These are phyloP conservation scores for Falco columbarius DNA, from an alignment of 2,797 vertebrate species.

Conservation along the genomic window DNA sequence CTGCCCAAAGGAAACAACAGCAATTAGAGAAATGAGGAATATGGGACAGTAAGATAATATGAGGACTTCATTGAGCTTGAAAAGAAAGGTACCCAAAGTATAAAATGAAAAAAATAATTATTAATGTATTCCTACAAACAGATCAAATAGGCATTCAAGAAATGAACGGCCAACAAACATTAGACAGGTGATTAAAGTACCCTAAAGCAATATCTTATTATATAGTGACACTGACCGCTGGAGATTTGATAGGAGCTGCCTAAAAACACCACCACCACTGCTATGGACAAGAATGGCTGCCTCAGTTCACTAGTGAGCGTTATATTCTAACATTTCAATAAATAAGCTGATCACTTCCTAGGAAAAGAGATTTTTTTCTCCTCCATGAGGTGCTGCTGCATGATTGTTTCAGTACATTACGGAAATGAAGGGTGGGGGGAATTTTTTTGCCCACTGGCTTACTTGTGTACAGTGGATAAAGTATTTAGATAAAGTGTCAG, in stretches of 20 bases:
- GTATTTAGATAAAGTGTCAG: not conserved
- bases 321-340: not conserved
- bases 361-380: not conserved
- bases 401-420: not conserved
- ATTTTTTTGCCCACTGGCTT: not conserved
- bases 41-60: not conserved
- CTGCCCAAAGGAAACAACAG: not conserved
- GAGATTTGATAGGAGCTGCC: not conserved
- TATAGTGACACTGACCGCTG: not conserved
- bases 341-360: not conserved
- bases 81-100: not conserved
- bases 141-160: not conserved
- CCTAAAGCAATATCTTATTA: not conserved
- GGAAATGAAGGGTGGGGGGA: fast-evolving
- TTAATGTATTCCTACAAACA: not conserved
- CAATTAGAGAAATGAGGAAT: not conserved
- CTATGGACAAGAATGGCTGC: not conserved
- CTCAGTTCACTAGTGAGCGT: not conserved
- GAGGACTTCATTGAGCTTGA: not conserved
- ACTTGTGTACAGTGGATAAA: not conserved
- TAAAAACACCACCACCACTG: not conserved
- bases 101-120: not conserved
- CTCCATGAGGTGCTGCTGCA: not conserved
- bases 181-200: not conserved
- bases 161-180: not conserved